phyloP scores from a whole-genome alignment of 2,888 invertebrate genomes.

The Hermaeophaga mercurialis region DNA sequence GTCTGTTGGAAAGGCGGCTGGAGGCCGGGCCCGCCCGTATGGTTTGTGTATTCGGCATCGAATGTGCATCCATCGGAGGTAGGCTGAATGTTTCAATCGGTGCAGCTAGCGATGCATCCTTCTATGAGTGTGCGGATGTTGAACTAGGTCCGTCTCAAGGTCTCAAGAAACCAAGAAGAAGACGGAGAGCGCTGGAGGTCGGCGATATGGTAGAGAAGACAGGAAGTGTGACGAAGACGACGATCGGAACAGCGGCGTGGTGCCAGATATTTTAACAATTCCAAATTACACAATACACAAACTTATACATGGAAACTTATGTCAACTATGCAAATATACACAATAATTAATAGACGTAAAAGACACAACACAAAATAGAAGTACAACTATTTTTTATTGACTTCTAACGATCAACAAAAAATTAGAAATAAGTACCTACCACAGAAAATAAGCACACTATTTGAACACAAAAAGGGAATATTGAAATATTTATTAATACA shows the following conservation, averaged over 20 bases:
- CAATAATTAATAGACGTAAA: no score
- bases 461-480: no score
- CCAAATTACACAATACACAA: no score
- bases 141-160: conserved; percentile 60
- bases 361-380: no score
- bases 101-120: conserved; percentile 17
- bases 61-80: conserved; percentile 3
- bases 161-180: conserved; percentile 40
- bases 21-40: background rate
- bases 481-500: no score
- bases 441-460: no score
- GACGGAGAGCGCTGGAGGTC: conserved; percentile 4
- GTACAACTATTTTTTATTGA: no score
- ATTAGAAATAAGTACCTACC: no score
- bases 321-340: no score
- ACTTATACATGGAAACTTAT: no score
- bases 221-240: conserved; percentile 49
- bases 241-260: conserved; percentile 6
- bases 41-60: background rate
- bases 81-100: conserved; percentile 15
- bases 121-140: conserved; percentile 52
- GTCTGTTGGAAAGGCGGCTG: conserved; percentile 6
- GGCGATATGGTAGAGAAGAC: conserved; percentile 32
- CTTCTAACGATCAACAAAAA: no score
- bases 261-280: no score